Evolutionary conservation across 2,797 vertebrate species (phyloP), one percentile per base, ranked within the genome.

Genomic region (Acrossocheilus fasciatus): DNA sequence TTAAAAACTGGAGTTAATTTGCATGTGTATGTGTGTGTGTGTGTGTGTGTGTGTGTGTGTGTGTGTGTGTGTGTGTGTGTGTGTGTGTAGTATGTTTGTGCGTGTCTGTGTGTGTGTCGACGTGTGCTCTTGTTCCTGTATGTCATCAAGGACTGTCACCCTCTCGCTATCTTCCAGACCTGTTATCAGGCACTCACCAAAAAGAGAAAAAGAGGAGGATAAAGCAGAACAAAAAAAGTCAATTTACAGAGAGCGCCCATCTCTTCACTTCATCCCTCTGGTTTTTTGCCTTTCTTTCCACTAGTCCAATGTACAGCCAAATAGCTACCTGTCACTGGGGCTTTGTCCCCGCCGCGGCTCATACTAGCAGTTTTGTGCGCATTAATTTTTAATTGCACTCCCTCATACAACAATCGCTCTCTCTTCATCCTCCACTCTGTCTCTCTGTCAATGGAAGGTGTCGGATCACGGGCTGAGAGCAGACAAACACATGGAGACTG

Each of bases 361-460:
- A 91, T 87, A 86, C 90, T 80, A 90, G 88, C 89, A 89, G 89
- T 91, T 89, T 89, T 92, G 90, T 90, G 89, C 88, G 87, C 89
- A 91, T 92, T 87, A 89, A 92, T 91, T 91, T 92, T 91, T 92
- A 92, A 92, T 92, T 92, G 91, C 90, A 89, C 88, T 85, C 64
- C 87, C 77, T 81, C 77, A 85, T 87, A 88, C 83, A 89, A 92
- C 91, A 92, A 92, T 91, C 82, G 81, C 88, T 81, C 77, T 85
- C 82, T 88, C 87, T 89, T 92, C 90, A 92, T 91, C 87, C 88
- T 86, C 72, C 83, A 88, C 88, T 92, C 88, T 87, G 76, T 87
- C 72, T 89, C 88, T 88, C 75, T 78, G 76, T 91, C 87, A 89
- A 76, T 75, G 82, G 80, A 87, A 87, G 88, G 87, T 90, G 86